Evolutionary conservation across 2,888 invertebrate species (phyloP).

Genomic region (Podotricha telesiphe): DNA sequence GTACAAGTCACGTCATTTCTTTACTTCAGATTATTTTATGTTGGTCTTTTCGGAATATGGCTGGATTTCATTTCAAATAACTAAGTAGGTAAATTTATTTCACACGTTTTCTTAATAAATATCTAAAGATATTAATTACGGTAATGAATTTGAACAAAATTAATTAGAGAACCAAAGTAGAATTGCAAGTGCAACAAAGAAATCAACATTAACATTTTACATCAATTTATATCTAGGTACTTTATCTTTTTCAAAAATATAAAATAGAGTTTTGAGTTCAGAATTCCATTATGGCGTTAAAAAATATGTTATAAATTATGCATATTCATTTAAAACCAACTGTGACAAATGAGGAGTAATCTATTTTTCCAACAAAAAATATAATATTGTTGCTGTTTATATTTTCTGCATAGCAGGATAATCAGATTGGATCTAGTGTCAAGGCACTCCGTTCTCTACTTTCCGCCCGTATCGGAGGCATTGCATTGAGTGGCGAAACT

Average conservation of each 20-base stretch:
- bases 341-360: not conserved
- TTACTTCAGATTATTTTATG: not conserved
- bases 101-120: no score
- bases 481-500: no score
- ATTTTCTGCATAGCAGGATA: no score
- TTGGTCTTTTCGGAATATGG: not conserved
- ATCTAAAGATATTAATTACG: no score
- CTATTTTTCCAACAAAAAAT: not conserved
- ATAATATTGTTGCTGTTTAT: no score
- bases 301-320: constrained; percentile 5
- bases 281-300: not conserved
- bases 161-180: not conserved
- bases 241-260: not conserved
- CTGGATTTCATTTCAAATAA: not conserved
- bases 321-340: not conserved
- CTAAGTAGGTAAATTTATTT: no score
- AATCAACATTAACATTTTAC: not conserved
- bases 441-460: no score
- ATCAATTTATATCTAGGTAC: not conserved
- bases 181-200: not conserved
- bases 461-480: no score
- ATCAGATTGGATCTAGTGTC: no score
- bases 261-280: not conserved
- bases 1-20: not conserved
- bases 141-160: not conserved